Evolutionary conservation across 2,797 vertebrate genomes (phyloP), one percentile per base, ranked within the genome.

Genomic region (Notolepis coatsorum): DNA sequence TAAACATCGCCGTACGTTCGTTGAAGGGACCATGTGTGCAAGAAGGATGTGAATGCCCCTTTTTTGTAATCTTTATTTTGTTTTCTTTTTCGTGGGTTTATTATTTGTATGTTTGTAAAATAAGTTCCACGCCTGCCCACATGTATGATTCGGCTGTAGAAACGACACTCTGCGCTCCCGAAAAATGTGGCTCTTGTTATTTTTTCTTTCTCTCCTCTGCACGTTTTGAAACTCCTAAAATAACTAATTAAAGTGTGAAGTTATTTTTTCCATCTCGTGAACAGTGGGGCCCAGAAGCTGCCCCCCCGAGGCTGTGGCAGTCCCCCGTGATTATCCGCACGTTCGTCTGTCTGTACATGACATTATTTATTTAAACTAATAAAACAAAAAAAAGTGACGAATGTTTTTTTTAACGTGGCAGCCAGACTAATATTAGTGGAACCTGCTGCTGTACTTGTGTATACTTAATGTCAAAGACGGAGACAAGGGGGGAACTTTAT

Each of bases 361-460:
- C 66, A 49, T 81, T 77, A 87, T 87, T 89, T 87, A 85, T 86
- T 84, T 83, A 37, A 72, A 57, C 66, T 72, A 81, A 81, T 87
- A 74, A 88, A 71, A 59, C 86, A 82, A 74, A 88, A 71, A 59
- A 87, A 82, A 39, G 35, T 59, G 51, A 59, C 68, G 71, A 76
- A 39, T 60, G 56, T 55, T 30, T 54, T 51, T 69, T 84, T 74
- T 41, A 67, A 66, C 84, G 61, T 65, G 63, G 77, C 78, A 82
- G 71, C 59, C 75, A 87, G 62, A 71, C 63, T 68, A 62, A 69
- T 76, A 64, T 80, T 60, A 74, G 46, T 57, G 46, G 63, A 77
- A 68, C 31, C 73, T 47, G 28, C n/a, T 30, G 33, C n/a, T 73
- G 69, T 74, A 63, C 49, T 74, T 60, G 52, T 60, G 52, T 77